Evolutionary conservation across 2,113 vertebrate species (phyloP).

Genomic region (Mixornis gularis): DNA sequence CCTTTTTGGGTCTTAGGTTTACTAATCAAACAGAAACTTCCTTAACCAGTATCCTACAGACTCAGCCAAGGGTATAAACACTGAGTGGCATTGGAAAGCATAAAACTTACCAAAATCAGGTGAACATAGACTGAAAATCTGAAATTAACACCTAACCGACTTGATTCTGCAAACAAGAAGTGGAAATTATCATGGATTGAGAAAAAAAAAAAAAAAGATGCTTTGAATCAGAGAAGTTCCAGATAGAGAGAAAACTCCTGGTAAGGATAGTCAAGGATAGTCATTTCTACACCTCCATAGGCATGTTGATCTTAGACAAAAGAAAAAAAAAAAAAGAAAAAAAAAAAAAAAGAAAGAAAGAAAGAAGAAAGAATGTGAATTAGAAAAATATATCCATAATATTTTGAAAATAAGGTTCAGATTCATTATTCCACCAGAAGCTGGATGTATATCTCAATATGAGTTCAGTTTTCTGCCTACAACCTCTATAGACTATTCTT

Average conservation of each 20-base stretch:
- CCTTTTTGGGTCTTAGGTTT: neutral
- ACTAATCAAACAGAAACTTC: neutral
- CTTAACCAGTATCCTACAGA: neutral
- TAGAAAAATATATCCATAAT: neutral
- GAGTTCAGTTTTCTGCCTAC: neutral
- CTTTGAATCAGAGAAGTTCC: neutral
- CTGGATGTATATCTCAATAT: neutral
- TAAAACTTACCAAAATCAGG: neutral
- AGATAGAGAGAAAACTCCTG: neutral
- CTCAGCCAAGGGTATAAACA: neutral
- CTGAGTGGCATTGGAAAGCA: neutral
- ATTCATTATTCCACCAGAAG: neutral
- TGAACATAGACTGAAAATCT: neutral
- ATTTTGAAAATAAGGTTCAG: neutral
- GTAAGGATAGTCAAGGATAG: neutral
- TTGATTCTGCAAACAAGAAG: neutral
- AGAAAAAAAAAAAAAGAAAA: neutral
- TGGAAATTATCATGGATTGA: neutral
- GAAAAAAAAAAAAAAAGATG: neutral
- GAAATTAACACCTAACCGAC: neutral
- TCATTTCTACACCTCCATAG: neutral
- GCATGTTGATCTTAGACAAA: neutral
- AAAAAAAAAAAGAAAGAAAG: neutral
- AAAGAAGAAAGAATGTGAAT: neutral
- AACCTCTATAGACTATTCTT: neutral